Percentiles rank a stretch among this genome's conserved stretches.
These are phyloP conservation scores for Apodemia hepburni DNA, from an alignment of 2,888 invertebrate genomes.

Conservation along the genomic window DNA sequence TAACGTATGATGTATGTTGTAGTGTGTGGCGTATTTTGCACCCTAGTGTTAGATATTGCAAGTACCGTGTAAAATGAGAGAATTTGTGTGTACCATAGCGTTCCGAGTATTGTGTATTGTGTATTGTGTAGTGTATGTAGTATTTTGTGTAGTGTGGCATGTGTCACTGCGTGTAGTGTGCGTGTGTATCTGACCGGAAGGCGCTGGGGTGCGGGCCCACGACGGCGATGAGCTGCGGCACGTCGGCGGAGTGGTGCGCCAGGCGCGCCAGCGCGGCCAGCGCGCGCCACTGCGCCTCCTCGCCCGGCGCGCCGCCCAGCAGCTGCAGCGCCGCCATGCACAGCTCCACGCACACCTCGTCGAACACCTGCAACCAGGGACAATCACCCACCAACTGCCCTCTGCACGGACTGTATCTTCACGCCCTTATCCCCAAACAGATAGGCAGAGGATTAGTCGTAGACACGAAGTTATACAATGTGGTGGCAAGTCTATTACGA, in stretches of 20 bases:
- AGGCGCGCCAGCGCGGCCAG: slow-evolving; percentile 89
- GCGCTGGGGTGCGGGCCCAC: slow-evolving; percentile 92
- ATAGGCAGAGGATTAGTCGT: no score
- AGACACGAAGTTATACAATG: no score
- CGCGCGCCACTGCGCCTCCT: slow-evolving; percentile 89
- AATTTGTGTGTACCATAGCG: background rate
- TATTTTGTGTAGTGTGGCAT: background rate
- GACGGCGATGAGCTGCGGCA: slow-evolving; percentile 94
- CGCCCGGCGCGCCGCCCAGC: slow-evolving; percentile 88
- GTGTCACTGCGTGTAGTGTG: background rate
- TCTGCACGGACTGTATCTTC: background rate
- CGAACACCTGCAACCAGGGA: slow-evolving; percentile 86
- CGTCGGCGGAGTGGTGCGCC: slow-evolving; percentile 89
- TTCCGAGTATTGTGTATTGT: no score
- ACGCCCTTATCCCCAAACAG: no score
- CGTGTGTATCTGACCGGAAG: slow-evolving; percentile 74
- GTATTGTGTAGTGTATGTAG: background rate
- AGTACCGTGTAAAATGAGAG: background rate
- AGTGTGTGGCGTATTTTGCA: no score
- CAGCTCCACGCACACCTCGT: slow-evolving; percentile 95
- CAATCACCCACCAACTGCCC: background rate
- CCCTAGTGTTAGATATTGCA: no score
- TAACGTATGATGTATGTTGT: no score
- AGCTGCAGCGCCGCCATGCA: slow-evolving; percentile 95
- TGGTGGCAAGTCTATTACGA: no score